Evolutionary conservation across 92 coral and sea anemone species (phyloP).

Genomic region (Paramuricea clavata): DNA sequence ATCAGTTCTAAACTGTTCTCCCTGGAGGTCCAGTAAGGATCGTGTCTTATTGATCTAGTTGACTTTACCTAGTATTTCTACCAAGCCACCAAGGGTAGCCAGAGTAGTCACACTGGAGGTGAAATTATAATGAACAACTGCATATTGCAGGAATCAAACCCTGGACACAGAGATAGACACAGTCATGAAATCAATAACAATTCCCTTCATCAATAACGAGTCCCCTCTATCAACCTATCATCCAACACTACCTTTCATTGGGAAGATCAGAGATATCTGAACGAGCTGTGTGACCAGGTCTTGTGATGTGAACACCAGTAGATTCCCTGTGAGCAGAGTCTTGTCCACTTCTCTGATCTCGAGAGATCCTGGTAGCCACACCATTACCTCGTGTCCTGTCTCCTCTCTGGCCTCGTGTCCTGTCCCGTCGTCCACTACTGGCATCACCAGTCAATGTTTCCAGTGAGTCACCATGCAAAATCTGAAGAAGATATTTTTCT

Average conservation of each 20-base stretch:
- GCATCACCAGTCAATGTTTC: neutral
- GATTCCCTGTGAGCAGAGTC: neutral
- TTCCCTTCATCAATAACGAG: too few relatives aligned
- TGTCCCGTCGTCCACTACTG: neutral
- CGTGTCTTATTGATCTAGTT: too few relatives aligned
- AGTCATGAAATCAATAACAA: too few relatives aligned
- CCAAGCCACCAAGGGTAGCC: too few relatives aligned
- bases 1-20: too few relatives aligned
- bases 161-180: too few relatives aligned
- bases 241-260: neutral
- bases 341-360: neutral
- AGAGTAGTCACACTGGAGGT: too few relatives aligned
- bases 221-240: too few relatives aligned
- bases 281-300: neutral
- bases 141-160: too few relatives aligned
- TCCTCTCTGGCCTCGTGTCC: neutral
- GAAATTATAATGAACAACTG: too few relatives aligned
- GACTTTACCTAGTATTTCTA: too few relatives aligned
- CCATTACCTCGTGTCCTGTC: slow-evolving; percentile 31
- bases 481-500: neutral
- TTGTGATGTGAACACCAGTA: neutral
- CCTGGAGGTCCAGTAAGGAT: too few relatives aligned
- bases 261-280: neutral
- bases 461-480: slow-evolving; percentile 26
- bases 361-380: neutral